Base-by-base conservation (phyloP, 2,888 invertebrate genomes). In the Cephonodes hylas region DNA sequence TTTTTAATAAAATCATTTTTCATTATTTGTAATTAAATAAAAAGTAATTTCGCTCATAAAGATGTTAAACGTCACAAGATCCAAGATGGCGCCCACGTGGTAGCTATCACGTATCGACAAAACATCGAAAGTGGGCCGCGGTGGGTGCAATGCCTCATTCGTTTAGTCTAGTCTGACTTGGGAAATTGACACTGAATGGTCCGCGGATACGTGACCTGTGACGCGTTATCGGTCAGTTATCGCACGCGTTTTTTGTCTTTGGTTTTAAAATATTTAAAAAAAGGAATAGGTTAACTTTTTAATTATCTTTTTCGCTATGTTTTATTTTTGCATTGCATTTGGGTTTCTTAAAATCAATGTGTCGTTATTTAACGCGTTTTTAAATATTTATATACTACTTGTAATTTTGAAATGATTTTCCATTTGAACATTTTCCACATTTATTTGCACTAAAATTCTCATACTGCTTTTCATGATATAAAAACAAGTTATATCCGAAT, bases 171-270 rank as follows among this genome's bases (percentile, higher is more conserved):
- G 60, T 38, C 42, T 18, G 15, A 2, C 6, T n/a, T 5, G 15
- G 20, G 34, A 34, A 6, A 10, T 6, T 46, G 42, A 60, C 23
- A 42, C 25, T 23, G 60, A 13, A 18, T n/a, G 38, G 38, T 38
- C 38, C 46, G 46, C 44, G 8, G 23, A 13, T 60, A 60, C 60
- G 60, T 60, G 60, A 60, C n/a, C 53, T 23, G 2, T 27, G 5
- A 25, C 53, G 53, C 53, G 53, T 42, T 53, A 7, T 23, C 53
- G 13, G 8, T n/a, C 18, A 18, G 6, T 31, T 7, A 31, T n/a
- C 56, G 18, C 18, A 27, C 27, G 31, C 6, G 25, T 15, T 42
- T 31, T 22, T 20, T n/a, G 18, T 31, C 27, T 44, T 22, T 20
- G 23, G 25, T 23, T n/a, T 25, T 59, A 45, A 45, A 20, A n/a